Evolutionary conservation across 30 jellyfish, hydroid and myxozoan species (phyloP), one percentile per base, ranked within the genome.

Genomic region (Pelagia noctiluca): DNA sequence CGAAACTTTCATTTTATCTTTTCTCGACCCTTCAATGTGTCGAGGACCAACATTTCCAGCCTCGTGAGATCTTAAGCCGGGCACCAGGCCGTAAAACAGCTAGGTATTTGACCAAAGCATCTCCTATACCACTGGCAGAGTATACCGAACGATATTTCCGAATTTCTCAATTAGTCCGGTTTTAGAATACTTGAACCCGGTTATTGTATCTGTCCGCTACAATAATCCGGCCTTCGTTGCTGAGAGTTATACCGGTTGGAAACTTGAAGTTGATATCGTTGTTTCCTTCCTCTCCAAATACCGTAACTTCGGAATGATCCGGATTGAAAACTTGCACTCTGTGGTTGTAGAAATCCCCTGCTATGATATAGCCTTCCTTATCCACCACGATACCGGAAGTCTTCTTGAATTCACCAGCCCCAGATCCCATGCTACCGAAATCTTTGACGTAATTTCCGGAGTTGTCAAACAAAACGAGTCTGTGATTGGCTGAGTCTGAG

Each of bases 401-500:
- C 62, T 90, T 83, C 32, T 72, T 74, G 48, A 93, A 93, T 42
- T 86, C 95, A 24, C 98, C 97, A 37, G 93, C 73, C 24, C 71
- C 78, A 18, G 87, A 26, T 24, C 98, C 98, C 73, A 80, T 93
- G 71, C 92, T 33, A 42, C 98, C 98, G 75, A 87, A 37, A 19
- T 76, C 86, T 53, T 68, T 54, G 50, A 60, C 31, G 80, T 64
- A 82, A 10, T 53, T 25, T 1, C 97, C 97, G 13, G 78, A 30
- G 33, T 65, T 71, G 82, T 87, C 96, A 84, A 37, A 83, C 3
- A 70, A 12, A 21, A 93, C 97, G 32, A 93, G 37, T 25, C 98
- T 83, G 71, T 93, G 80, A 72, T 93, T 93, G 42, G 97, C 98
- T 2, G 97, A 92, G 65, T 93, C 98, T 24, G 98, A 84, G 22